These are phyloP conservation scores for Nipponacmea schrenckii DNA, from an alignment of 2,888 invertebrate species.

Conservation along the genomic window DNA sequence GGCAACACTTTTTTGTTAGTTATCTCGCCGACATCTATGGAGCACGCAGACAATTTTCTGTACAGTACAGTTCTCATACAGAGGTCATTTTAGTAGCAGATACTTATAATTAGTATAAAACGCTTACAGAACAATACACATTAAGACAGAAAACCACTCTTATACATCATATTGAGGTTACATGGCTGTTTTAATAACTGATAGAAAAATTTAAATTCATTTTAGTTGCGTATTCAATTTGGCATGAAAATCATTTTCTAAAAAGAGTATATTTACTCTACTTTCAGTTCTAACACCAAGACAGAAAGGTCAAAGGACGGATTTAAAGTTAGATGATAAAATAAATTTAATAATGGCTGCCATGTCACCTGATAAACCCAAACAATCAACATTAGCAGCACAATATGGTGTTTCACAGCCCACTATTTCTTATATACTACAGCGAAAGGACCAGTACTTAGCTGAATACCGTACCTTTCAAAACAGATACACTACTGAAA, in stretches of 20 bases:
- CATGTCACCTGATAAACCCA: slow-evolving; percentile 4
- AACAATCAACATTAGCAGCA: neutral
- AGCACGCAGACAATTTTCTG: too few relatives aligned
- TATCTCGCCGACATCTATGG: too few relatives aligned
- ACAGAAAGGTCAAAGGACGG: neutral
- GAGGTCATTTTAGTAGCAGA: too few relatives aligned
- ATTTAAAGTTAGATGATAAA: neutral
- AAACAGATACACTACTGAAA: neutral
- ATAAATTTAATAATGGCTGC: slow-evolving; percentile 1
- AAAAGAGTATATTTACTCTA: neutral
- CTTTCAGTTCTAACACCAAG: neutral
- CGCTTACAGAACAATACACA: too few relatives aligned
- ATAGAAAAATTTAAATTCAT: too few relatives aligned
- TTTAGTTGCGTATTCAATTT: too few relatives aligned
- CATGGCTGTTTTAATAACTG: too few relatives aligned
- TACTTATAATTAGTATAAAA: too few relatives aligned
- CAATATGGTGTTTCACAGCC: slow-evolving; percentile 6
- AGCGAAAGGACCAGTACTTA: neutral
- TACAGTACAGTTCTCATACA: too few relatives aligned
- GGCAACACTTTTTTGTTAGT: too few relatives aligned
- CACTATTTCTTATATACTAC: slow-evolving; percentile 2
- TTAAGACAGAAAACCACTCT: too few relatives aligned
- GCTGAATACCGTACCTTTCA: neutral
- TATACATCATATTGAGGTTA: too few relatives aligned
- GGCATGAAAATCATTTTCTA: neutral